Base-by-base conservation (phyloP, 2,888 invertebrate species). In the Acronicta alni region DNA sequence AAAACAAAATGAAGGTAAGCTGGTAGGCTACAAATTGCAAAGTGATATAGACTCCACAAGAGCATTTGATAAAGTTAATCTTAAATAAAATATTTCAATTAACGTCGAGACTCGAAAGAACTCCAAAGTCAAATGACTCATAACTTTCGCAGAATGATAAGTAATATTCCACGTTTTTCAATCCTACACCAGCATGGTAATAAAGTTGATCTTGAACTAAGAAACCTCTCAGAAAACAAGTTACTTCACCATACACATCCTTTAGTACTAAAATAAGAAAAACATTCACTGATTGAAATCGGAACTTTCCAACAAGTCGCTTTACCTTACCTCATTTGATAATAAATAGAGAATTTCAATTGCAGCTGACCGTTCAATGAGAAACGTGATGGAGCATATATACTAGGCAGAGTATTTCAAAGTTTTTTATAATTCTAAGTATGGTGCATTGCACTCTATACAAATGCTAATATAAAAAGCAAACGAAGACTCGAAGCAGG, bases 401-500 rank as follows among this genome's bases (percentile, higher is more conserved):
- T 23, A 18, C 42, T 53, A 38, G 35, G 14, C n/a, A 35, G 37
- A 43, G 38, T 37, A 60, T 53, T 55, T 53, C 43, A 66, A 71
- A 39, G 43, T 35, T 61, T 67, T 73, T 73, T 62, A 54, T 55
- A 61, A 57, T n/a, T 37, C 18, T 53, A 57, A 53, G 38, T 42
- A 48, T 46, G 14, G 46, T 57, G 16, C 69, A 54, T 57, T 62
- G 49, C 56, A 51, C 44, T 69, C 48, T 17, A 53, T 62, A 63
- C 47, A 71, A 61, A 71, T 75, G 72, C 48, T 73, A 75, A 75
- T 63, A 42, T 61, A 57, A 75, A 75, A 70, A 71, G 67, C 47
- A 66, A 67, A 71, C 48, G 43, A 30, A 41, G 39, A 38, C 26
- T 12, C 32, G 61, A 49, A 41, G 43, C 53, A 54, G 55, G 55